Conservation (phyloP, 2,113 vertebrate genomes). For the Bubo blakistoni region DNA sequence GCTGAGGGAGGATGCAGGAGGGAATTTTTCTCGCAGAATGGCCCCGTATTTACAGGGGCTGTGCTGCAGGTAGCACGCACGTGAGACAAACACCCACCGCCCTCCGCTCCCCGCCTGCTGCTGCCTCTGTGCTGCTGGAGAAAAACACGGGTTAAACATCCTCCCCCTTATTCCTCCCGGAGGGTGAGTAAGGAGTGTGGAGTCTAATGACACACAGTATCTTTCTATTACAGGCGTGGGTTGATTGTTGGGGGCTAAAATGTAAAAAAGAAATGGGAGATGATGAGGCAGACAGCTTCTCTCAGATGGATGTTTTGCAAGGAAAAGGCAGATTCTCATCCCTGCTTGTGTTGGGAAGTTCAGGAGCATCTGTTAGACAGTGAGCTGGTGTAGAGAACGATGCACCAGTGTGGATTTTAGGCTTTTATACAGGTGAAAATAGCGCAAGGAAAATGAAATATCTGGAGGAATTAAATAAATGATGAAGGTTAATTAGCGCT, state of each 20-base stretch:
- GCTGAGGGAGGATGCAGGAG: rapidly evolving
- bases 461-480: background rate
- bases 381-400: background rate
- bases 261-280: background rate
- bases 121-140: background rate
- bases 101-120: background rate
- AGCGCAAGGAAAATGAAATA: background rate
- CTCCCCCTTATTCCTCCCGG: background rate
- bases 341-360: slow-evolving; percentile 8
- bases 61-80: background rate
- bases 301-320: background rate
- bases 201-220: background rate
- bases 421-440: slow-evolving; percentile 35
- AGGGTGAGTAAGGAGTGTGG: background rate
- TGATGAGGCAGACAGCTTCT: background rate
- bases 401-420: background rate
- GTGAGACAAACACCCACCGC: background rate
- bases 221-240: background rate
- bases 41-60: background rate
- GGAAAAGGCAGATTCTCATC: background rate
- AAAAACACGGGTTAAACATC: background rate
- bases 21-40: background rate
- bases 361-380: background rate
- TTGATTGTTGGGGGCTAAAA: slow-evolving; percentile 2
- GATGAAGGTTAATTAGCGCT: background rate